Conservation (phyloP, 2,113 vertebrate genomes). For the Gnathonemus longibarbis region DNA sequence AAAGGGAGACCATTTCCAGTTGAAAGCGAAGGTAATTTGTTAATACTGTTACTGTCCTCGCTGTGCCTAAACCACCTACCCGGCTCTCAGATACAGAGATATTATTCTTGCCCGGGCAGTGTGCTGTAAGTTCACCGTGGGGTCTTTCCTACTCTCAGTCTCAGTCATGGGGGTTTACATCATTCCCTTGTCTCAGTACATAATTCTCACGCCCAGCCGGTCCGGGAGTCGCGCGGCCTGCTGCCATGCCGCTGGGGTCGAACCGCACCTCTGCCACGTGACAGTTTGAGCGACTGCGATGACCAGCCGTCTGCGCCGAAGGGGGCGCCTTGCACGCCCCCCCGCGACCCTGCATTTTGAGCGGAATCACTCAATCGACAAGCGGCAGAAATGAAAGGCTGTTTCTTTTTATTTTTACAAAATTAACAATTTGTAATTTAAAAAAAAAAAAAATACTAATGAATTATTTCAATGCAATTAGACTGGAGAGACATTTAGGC, state of each 20-base stretch:
- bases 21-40: background rate
- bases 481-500: background rate
- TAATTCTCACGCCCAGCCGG: background rate
- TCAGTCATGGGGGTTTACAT: background rate
- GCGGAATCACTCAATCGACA: background rate
- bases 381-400: background rate
- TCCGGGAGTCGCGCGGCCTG: background rate
- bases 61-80: background rate
- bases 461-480: constrained; percentile 13
- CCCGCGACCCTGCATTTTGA: background rate
- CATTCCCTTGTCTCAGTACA: background rate
- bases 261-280: background rate
- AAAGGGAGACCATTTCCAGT: background rate
- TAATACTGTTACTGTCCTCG: background rate
- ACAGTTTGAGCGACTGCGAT: background rate
- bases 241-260: background rate
- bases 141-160: background rate
- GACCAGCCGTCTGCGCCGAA: background rate
- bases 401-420: background rate
- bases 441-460: background rate
- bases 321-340: background rate
- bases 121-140: background rate
- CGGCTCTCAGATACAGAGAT: background rate
- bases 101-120: background rate
- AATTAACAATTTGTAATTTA: background rate